Evolutionary conservation across 2,888 invertebrate genomes (phyloP).

Genomic region (Cremastinae sp.): DNA sequence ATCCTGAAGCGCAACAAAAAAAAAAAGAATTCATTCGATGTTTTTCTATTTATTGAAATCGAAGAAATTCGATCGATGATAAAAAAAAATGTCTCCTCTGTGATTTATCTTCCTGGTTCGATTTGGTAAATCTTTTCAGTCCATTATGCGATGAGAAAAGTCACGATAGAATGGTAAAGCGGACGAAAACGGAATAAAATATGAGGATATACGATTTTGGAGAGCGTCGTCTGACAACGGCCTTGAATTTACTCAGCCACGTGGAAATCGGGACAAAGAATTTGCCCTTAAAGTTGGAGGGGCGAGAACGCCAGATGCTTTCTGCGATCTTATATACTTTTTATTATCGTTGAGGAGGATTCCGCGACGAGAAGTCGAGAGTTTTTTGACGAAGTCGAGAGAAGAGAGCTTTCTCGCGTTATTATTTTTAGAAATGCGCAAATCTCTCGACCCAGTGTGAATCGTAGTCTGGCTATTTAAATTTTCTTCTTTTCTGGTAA

Average conservation of each 20-base stretch:
- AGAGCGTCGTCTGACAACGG: slow-evolving; percentile 10
- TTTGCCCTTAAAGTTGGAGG: slow-evolving; percentile 7
- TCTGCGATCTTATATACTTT: background rate
- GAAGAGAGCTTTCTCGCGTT: slow-evolving; percentile 5
- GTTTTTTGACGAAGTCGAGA: slow-evolving; percentile 38
- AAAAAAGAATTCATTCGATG: background rate
- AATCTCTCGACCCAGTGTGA: slow-evolving; percentile 25
- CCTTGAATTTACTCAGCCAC: slow-evolving; percentile 29
- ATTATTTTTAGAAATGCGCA: slow-evolving; percentile 54
- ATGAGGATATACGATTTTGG: slow-evolving; percentile 16
- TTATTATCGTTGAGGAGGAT: background rate
- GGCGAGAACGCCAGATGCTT: slow-evolving; percentile 35
- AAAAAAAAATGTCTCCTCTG: background rate
- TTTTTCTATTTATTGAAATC: background rate
- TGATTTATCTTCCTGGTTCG: background rate
- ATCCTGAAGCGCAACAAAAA: slow-evolving; percentile 64
- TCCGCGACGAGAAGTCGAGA: slow-evolving; percentile 22
- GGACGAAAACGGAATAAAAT: slow-evolving; percentile 9
- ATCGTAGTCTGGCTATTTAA: slow-evolving; percentile 36
- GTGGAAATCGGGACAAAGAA: slow-evolving; percentile 56
- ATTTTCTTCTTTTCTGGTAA: slow-evolving; percentile 23
- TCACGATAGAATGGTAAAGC: background rate
- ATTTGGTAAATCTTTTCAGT: slow-evolving; percentile 5
- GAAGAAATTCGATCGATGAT: background rate
- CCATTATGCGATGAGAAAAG: background rate